These are phyloP conservation scores for Antechinus flavipes DNA, from an alignment of 2,113 vertebrate genomes.

Conservation along the genomic window DNA sequence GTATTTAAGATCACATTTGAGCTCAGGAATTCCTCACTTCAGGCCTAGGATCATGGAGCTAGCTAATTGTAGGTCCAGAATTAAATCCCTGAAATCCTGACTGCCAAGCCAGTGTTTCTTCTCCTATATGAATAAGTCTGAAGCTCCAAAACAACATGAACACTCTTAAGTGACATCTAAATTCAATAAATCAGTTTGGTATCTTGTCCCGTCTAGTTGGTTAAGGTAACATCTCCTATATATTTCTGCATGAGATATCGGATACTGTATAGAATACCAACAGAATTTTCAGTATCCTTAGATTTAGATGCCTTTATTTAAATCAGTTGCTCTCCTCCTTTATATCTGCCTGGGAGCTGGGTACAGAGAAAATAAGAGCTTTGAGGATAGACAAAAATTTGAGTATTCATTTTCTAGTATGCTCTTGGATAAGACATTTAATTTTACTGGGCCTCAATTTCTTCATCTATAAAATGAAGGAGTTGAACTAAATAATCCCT, in stretches of 20 bases:
- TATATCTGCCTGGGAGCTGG: neutral
- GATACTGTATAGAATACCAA: neutral
- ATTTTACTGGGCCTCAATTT: neutral
- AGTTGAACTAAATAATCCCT: neutral
- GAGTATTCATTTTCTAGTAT: constrained; percentile 8
- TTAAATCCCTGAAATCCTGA: neutral
- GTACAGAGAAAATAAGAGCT: neutral
- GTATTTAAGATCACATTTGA: neutral
- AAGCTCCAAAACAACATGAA: neutral
- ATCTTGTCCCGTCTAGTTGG: neutral
- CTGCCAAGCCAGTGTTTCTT: neutral
- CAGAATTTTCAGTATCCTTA: neutral
- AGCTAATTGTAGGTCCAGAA: neutral
- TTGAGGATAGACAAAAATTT: neutral
- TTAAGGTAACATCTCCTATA: neutral
- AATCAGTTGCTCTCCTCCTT: constrained; percentile 32
- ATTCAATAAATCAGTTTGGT: neutral
- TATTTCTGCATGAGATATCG: neutral
- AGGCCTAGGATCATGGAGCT: neutral
- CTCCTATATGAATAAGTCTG: neutral
- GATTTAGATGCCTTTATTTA: neutral
- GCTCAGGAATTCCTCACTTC: neutral
- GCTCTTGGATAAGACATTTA: neutral
- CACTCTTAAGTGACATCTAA: neutral
- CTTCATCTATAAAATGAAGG: neutral